phyloP scores from a whole-genome alignment of 2,113 vertebrate genomes.

The Cathartes aura region DNA sequence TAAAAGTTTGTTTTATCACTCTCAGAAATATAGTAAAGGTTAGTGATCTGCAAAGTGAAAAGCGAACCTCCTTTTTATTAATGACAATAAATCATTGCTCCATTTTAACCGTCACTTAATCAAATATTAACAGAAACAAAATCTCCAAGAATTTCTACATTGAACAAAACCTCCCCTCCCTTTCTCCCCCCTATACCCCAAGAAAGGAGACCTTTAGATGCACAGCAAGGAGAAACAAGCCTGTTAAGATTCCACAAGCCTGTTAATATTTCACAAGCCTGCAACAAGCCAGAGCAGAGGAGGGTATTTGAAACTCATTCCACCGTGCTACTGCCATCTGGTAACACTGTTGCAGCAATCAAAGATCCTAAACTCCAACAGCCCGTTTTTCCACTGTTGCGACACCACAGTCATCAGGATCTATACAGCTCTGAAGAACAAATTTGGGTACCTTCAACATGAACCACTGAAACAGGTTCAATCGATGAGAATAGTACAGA shows the following conservation, averaged over 20 bases:
- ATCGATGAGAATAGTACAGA: accelerated
- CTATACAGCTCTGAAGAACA: neutral
- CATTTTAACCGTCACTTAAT: neutral
- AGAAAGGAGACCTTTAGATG: neutral
- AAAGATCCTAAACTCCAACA: neutral
- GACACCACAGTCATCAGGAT: neutral
- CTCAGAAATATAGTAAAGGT: neutral
- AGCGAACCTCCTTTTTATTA: neutral
- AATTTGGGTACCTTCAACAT: neutral
- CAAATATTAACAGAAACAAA: neutral
- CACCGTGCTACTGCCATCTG: neutral
- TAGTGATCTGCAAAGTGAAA: neutral
- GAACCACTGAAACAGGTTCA: neutral
- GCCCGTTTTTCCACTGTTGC: accelerated
- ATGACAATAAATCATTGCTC: neutral
- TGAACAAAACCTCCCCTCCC: neutral
- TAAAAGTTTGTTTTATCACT: neutral
- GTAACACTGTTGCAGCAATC: neutral
- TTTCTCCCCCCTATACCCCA: accelerated
- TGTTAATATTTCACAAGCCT: neutral
- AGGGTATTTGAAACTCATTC: neutral
- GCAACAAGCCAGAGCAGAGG: neutral
- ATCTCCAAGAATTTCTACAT: neutral
- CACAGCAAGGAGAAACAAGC: neutral
- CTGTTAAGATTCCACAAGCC: neutral